phyloP scores from a whole-genome alignment of 2,888 invertebrate genomes.

The Drosophila limbata region DNA sequence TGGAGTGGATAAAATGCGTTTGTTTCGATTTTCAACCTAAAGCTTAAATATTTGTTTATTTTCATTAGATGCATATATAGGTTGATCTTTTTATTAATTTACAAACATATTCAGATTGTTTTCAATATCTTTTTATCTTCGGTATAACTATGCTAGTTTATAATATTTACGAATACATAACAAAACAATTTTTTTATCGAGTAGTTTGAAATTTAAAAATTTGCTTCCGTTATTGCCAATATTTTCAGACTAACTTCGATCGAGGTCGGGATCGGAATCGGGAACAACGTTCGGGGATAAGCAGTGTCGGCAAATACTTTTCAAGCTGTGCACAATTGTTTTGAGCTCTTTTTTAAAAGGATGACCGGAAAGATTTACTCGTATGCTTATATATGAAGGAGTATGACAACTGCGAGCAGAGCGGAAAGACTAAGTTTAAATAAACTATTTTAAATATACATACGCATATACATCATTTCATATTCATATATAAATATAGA shows the following conservation, averaged over 20 bases:
- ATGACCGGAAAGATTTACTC: slow-evolving; percentile 5
- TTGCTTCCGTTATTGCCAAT: slow-evolving; percentile 62
- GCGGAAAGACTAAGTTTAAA: slow-evolving; percentile 50
- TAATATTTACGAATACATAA: slow-evolving; percentile 74
- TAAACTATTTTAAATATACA: slow-evolving; percentile 68
- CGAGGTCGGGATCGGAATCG: slow-evolving; percentile 14
- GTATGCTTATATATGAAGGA: slow-evolving; percentile 18
- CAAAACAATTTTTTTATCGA: slow-evolving; percentile 70
- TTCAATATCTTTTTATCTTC: slow-evolving; percentile 43
- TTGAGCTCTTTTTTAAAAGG: slow-evolving; percentile 30
- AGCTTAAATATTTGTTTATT: not conserved
- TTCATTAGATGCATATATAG: slow-evolving; percentile 31
- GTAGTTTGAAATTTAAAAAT: slow-evolving; percentile 52
- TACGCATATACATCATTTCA: slow-evolving; percentile 51
- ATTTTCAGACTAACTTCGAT: slow-evolving; percentile 46
- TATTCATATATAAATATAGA: slow-evolving; percentile 56
- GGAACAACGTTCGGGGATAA: slow-evolving; percentile 20
- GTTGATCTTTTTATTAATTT: slow-evolving; percentile 66
- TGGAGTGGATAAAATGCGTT: not conserved
- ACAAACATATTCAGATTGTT: slow-evolving; percentile 66
- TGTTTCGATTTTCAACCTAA: not conserved
- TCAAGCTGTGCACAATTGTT: slow-evolving; percentile 48
- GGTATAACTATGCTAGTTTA: slow-evolving; percentile 59
- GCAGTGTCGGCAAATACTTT: slow-evolving; percentile 58
- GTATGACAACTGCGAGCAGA: slow-evolving; percentile 36